Percentiles rank a stretch among this genome's conserved stretches.
phyloP scores from a whole-genome alignment of 2,888 invertebrate species.

The Polyommatus icarus region DNA sequence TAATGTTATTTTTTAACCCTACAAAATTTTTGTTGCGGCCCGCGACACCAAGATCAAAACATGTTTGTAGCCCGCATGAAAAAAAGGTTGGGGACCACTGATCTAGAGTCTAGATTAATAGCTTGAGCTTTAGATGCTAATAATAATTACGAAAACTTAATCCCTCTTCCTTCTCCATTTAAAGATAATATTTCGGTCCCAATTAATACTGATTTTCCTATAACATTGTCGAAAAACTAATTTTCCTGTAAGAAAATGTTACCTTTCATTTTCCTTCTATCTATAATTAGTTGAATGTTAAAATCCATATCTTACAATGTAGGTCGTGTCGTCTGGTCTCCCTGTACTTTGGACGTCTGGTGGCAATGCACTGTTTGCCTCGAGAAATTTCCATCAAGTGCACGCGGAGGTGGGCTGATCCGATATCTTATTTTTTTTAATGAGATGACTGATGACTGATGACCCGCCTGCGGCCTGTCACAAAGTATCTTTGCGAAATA shows the following conservation, averaged over 20 bases:
- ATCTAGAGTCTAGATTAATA: too few species aligned
- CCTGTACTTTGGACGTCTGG: slow-evolving; percentile 68
- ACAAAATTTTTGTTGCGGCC: too few species aligned
- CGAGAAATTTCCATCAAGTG: slow-evolving; percentile 37
- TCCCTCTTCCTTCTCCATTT: too few species aligned
- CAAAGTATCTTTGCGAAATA: neutral
- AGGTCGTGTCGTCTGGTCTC: slow-evolving; percentile 62
- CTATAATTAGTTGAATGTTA: slow-evolving; percentile 25
- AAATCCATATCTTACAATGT: slow-evolving; percentile 44
- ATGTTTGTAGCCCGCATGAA: too few species aligned
- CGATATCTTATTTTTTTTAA: neutral
- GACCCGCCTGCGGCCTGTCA: too few species aligned
- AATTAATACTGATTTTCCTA: neutral
- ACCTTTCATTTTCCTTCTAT: neutral
- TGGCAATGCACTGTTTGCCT: slow-evolving; percentile 39
- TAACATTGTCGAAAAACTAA: neutral
- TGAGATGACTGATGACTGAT: too few species aligned
- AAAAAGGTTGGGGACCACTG: too few species aligned
- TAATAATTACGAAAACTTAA: too few species aligned
- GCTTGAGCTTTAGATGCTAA: too few species aligned
- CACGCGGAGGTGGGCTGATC: slow-evolving; percentile 13
- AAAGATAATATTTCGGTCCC: too few species aligned
- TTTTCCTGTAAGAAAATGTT: neutral
- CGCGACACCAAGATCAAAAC: too few species aligned
- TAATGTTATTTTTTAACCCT: too few species aligned